phyloP scores from a whole-genome alignment of 2,797 vertebrate species.

The Nannoperca obscura region DNA sequence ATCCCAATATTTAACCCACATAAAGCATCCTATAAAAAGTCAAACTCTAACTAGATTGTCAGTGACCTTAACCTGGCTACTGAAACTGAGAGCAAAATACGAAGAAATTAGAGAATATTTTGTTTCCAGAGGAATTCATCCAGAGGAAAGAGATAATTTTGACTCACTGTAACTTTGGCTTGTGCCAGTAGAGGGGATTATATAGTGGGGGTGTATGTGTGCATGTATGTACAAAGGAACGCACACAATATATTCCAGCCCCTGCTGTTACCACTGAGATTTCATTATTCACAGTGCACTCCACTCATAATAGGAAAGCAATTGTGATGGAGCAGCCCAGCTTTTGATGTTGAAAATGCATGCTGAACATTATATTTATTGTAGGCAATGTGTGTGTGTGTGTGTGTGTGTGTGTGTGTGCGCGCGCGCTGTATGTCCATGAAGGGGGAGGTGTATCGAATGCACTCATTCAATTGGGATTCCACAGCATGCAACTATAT shows the following conservation, averaged over 20 bases:
- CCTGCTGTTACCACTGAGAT: constrained; percentile 60
- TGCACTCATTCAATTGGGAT: constrained; percentile 48
- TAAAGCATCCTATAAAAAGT: too few species aligned
- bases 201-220: constrained; percentile 32
- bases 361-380: constrained; percentile 44
- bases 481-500: constrained; percentile 44
- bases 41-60: too few species aligned
- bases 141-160: too few species aligned
- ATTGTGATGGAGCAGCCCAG: constrained; percentile 55
- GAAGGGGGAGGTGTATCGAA: constrained; percentile 46
- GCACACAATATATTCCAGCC: constrained; percentile 18
- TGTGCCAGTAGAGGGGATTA: constrained; percentile 32
- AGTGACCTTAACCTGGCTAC: too few species aligned
- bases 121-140: too few species aligned
- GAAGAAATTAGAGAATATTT: too few species aligned
- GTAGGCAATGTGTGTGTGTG: neutral
- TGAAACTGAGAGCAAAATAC: too few species aligned
- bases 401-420: too few species aligned
- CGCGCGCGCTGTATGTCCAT: neutral
- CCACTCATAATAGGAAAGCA: constrained; percentile 59
- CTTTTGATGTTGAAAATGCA: constrained; percentile 65
- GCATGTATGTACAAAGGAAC: constrained; percentile 9
- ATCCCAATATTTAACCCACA: too few species aligned
- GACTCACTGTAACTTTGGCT: neutral
- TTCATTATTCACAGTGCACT: constrained; percentile 65